Conservation (phyloP, 2,888 invertebrate genomes). For the Chironomus tentans region DNA sequence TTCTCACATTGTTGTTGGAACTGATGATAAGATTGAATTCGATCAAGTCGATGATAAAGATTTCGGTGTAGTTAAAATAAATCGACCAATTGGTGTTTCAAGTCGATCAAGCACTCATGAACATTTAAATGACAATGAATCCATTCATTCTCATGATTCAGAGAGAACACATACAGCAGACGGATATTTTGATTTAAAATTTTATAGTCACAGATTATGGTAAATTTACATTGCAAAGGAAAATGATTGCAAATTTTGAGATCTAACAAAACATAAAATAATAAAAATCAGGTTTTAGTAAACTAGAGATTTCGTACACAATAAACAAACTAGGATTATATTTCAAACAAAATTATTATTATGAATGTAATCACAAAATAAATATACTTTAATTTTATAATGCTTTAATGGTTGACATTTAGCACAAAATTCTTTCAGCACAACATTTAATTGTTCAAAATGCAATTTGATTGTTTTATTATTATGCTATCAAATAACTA, state of each 20-base stretch:
- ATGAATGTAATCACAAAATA: too few relatives aligned
- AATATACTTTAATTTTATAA: background rate
- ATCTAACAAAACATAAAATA: too few relatives aligned
- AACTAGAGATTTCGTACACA: too few relatives aligned
- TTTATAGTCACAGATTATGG: slow-evolving; percentile 70
- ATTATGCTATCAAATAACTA: too few relatives aligned
- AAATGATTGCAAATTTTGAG: too few relatives aligned
- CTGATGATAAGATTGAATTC: slow-evolving; percentile 41
- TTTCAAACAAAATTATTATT: too few relatives aligned
- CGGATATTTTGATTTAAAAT: slow-evolving; percentile 66
- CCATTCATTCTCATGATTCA: slow-evolving; percentile 34
- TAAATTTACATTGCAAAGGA: slow-evolving; percentile 41
- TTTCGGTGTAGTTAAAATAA: slow-evolving; percentile 38
- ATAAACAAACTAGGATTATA: too few relatives aligned
- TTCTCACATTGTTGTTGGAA: slow-evolving; percentile 40
- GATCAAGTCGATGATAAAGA: slow-evolving; percentile 38
- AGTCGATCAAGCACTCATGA: background rate
- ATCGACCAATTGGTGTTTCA: slow-evolving; percentile 22
- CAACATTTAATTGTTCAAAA: background rate
- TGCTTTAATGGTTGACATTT: background rate
- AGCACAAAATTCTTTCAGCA: too few relatives aligned
- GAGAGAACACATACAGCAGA: slow-evolving; percentile 50
- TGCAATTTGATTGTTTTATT: background rate
- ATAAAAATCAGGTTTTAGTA: too few relatives aligned
- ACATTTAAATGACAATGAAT: slow-evolving; percentile 31